Conservation (phyloP, 2,113 vertebrate genomes). For the Stegostoma tigrinum region DNA sequence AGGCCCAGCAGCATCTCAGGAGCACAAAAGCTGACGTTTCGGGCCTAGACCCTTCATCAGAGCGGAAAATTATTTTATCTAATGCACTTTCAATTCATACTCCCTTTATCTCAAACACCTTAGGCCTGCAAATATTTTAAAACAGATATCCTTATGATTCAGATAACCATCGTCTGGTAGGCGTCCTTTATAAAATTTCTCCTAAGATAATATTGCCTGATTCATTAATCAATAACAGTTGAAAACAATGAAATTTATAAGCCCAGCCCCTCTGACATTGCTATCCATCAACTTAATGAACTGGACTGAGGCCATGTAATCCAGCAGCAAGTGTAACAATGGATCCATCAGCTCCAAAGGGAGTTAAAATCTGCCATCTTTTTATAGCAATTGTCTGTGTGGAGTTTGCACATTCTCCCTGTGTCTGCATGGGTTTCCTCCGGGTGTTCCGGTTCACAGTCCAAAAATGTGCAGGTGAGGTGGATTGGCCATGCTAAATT, state of each 20-base stretch:
- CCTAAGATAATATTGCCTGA: neutral
- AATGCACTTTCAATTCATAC: neutral
- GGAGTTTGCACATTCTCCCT: too few relatives aligned
- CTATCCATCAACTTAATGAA: constrained; percentile 28
- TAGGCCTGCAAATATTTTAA: neutral
- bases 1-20: too few relatives aligned
- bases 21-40: too few relatives aligned
- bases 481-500: too few relatives aligned
- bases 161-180: neutral
- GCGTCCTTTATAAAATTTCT: neutral
- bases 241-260: constrained; percentile 9
- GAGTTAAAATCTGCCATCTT: neutral
- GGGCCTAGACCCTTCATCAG: too few relatives aligned
- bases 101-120: neutral
- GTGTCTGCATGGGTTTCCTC: too few relatives aligned
- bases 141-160: neutral
- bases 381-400: neutral
- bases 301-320: constrained; percentile 1
- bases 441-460: too few relatives aligned
- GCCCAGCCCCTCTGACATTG: neutral
- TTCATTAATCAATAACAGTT: neutral
- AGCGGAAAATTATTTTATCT: neutral
- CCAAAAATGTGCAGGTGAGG: too few relatives aligned
- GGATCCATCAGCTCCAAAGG: neutral
- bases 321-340: neutral